Evolutionary conservation across 2,797 vertebrate species (phyloP), one percentile per base, ranked within the genome.

Genomic region (Lepus townsendii): DNA sequence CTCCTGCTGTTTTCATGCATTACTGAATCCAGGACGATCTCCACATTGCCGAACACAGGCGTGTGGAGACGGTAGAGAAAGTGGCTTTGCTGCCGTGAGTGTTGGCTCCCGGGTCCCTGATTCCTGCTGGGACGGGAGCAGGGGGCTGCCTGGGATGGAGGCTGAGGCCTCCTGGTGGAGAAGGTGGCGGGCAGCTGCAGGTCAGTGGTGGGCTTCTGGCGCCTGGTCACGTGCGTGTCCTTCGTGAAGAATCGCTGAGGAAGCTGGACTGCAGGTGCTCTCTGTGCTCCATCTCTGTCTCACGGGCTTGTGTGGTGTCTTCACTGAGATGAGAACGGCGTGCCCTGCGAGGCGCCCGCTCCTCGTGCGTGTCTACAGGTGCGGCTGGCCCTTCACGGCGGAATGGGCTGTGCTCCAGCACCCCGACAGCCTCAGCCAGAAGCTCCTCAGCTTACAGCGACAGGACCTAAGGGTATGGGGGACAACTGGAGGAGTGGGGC

Each of bases 261-360:
- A 96, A 24, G 91, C 91, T 17, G 76, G 62, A 54, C 86, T 71
- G 60, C 47, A 30, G 76, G 75, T 10, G 84, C 73, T 68, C 93
- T 24, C 26, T 88, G 16, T 47, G 84, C 73, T 83, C 66, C 1
- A 0, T 52, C 92, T 93, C 66, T 57, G 32, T 90, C 77, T 90
- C 91, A 94, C 26, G 93, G 90, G 90, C 24, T 75, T 7, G 60
- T 24, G 54, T 16, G 83, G 50, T 12, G 17, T 16, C 84, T 22
- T 90, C 95, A 72, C 95, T 92, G 91, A 93, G 93, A 94, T 88
- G 26, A 71, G 95, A 85, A 12, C 42, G 20, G 11, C 1, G 20
- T 35, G 73, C 91, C 96, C 93, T 38, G 75, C 0, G 52, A 85
- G 85, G 75, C 10, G 62, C 77, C 16, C 54, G 7, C 2, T 47